These are phyloP conservation scores for Ellobius talpinus DNA, from an alignment of 2,113 vertebrate species.

Conservation along the genomic window DNA sequence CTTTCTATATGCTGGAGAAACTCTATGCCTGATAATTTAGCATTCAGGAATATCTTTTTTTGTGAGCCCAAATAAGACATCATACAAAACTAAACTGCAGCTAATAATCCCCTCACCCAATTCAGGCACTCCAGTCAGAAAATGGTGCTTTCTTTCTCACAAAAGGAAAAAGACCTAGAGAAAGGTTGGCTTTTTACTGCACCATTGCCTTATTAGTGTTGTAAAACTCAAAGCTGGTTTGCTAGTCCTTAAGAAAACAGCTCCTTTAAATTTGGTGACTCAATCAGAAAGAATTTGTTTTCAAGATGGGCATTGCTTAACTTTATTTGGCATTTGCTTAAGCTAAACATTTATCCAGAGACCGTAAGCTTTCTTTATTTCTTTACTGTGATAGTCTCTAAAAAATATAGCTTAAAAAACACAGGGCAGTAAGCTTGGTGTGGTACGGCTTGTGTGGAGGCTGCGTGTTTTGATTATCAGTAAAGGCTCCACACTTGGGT, in stretches of 20 bases:
- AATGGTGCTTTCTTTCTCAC: not conserved
- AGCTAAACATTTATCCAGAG: not conserved
- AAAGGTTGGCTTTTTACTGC: not conserved
- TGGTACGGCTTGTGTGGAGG: not conserved
- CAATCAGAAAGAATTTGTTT: conserved; percentile 40
- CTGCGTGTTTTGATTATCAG: not conserved
- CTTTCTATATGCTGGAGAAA: not conserved
- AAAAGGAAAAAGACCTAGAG: not conserved
- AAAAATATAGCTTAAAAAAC: not conserved
- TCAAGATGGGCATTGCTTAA: not conserved
- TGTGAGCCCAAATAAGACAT: not conserved
- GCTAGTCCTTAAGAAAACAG: conserved; percentile 27
- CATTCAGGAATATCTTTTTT: not conserved
- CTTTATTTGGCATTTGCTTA: conserved; percentile 20
- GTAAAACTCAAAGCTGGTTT: conserved; percentile 29
- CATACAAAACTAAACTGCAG: not conserved
- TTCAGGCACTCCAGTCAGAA: not conserved
- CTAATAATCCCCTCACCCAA: not conserved
- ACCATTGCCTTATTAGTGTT: not conserved
- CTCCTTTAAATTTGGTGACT: conserved; percentile 50
- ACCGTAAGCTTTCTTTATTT: not conserved
- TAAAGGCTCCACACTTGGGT: not conserved
- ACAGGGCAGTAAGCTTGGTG: not conserved
- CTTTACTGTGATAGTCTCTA: not conserved
- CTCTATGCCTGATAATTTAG: not conserved